A percentile compares a stretch with the other conserved stretches of the same genome.
These are phyloP conservation scores for Actinemys pallida DNA, from an alignment of 2,113 vertebrate species.

Conservation along the genomic window DNA sequence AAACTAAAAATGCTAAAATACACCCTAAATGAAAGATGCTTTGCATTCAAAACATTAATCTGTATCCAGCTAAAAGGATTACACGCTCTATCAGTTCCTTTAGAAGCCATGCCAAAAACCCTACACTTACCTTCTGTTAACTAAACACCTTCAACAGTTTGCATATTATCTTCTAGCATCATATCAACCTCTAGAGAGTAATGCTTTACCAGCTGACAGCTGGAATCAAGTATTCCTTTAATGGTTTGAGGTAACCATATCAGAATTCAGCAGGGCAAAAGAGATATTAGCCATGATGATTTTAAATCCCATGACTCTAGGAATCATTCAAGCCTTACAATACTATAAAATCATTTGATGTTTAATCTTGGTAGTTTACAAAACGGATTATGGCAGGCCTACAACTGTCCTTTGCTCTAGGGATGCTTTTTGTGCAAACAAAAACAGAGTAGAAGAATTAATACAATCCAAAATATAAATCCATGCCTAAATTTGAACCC, in stretches of 20 bases:
- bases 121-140: background rate
- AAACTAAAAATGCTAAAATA: background rate
- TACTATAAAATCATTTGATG: background rate
- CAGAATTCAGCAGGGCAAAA: background rate
- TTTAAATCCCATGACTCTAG: background rate
- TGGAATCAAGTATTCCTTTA: background rate
- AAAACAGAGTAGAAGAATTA: background rate
- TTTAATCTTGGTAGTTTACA: background rate
- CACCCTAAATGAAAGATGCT: background rate
- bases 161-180: background rate
- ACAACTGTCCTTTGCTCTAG: background rate
- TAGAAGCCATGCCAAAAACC: background rate
- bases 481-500: background rate
- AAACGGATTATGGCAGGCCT: background rate
- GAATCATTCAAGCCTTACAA: background rate
- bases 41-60: background rate
- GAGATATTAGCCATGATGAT: background rate
- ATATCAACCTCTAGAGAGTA: background rate
- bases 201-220: background rate
- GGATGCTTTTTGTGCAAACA: background rate
- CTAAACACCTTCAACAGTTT: background rate
- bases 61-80: background rate
- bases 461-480: background rate
- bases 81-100: background rate
- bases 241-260: background rate